A percentile compares a stretch with the other conserved stretches of the same genome.
phyloP scores from a whole-genome alignment of 2,113 vertebrate species.

The Falco punctatus region DNA sequence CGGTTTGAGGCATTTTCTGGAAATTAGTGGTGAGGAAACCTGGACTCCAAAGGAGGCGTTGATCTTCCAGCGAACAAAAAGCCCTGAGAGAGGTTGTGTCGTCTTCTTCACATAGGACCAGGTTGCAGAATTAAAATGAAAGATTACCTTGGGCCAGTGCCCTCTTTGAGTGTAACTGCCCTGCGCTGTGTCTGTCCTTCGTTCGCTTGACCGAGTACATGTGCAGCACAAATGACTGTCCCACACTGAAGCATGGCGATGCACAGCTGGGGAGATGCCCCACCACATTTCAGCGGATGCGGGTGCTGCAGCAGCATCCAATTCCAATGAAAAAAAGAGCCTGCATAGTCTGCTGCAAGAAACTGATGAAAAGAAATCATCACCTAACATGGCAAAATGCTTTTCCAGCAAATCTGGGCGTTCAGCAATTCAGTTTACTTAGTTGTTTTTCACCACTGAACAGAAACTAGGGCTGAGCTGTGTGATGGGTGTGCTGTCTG shows the following conservation, averaged over 20 bases:
- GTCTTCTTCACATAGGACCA: rapidly evolving
- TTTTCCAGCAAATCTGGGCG: background rate
- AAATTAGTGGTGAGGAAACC: rapidly evolving
- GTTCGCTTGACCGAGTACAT: background rate
- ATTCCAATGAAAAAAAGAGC: rapidly evolving
- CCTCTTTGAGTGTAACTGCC: background rate
- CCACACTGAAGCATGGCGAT: too few species aligned
- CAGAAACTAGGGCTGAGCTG: background rate
- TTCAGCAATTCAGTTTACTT: background rate
- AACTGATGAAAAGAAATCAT: background rate
- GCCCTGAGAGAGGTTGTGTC: rapidly evolving
- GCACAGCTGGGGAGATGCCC: rapidly evolving
- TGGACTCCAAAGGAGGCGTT: rapidly evolving
- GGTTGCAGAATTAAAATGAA: background rate
- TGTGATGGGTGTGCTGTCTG: rapidly evolving
- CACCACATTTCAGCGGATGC: rapidly evolving
- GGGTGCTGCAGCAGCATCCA: rapidly evolving
- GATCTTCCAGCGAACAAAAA: rapidly evolving
- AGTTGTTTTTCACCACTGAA: background rate
- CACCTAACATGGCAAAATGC: background rate
- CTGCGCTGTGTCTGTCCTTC: rapidly evolving
- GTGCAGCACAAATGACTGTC: background rate
- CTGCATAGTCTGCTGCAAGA: background rate
- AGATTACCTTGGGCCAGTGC: rapidly evolving
- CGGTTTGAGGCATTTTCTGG: rapidly evolving